Conservation (phyloP, 2,797 vertebrate genomes). For the Zalophus californianus region DNA sequence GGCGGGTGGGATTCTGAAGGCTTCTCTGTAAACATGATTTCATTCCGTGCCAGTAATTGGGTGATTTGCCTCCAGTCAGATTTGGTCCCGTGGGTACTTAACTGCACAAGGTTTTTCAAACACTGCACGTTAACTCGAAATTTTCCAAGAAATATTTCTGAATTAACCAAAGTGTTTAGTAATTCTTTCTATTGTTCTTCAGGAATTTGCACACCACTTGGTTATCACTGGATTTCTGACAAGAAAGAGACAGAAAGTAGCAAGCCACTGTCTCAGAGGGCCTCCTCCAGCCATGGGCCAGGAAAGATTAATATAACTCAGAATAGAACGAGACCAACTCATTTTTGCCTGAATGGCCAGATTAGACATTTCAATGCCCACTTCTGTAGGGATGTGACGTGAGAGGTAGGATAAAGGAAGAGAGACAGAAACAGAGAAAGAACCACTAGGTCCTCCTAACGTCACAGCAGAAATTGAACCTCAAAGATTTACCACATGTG, state of each 20-base stretch:
- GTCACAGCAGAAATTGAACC: background rate
- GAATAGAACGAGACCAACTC: conserved; percentile 54
- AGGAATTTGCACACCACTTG: background rate
- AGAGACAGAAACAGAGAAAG: background rate
- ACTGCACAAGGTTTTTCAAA: conserved; percentile 30
- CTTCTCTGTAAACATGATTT: conserved; percentile 42
- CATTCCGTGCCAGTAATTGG: background rate
- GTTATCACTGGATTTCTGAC: background rate
- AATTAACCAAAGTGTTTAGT: conserved; percentile 52
- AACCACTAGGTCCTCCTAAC: background rate
- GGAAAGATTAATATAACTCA: conserved; percentile 62
- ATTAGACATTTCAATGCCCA: background rate
- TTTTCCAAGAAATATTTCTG: conserved; percentile 57
- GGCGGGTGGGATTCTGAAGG: background rate
- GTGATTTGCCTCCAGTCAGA: conserved; percentile 55
- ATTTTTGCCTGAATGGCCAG: background rate
- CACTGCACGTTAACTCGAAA: background rate
- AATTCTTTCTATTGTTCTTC: conserved; percentile 42
- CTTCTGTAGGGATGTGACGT: background rate
- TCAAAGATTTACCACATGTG: background rate
- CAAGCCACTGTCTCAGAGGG: background rate
- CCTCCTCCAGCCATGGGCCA: background rate
- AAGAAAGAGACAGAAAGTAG: background rate
- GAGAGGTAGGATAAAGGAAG: background rate
- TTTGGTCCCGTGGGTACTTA: background rate